Percentiles rank a stretch among this genome's conserved stretches.
These are phyloP conservation scores for Caenorhabditis sp. DNA, from an alignment of 2,888 invertebrate genomes.

Conservation along the genomic window DNA sequence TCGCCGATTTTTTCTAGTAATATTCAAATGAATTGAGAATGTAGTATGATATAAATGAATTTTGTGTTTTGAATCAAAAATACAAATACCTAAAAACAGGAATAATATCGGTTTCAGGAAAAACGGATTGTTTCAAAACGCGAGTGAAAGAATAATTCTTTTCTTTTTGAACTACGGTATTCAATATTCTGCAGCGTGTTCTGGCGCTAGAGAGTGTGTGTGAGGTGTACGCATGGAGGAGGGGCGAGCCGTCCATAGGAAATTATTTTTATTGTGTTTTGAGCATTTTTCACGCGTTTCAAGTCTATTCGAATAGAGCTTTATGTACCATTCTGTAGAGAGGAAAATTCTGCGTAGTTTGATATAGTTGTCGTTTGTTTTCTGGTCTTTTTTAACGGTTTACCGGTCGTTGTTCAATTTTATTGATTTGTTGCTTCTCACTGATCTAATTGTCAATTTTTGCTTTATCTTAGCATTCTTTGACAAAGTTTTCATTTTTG, in stretches of 20 bases:
- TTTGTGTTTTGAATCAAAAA: conserved; percentile 1
- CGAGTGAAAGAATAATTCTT: background rate
- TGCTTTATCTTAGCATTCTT: background rate
- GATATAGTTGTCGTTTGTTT: background rate
- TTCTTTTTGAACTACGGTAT: background rate
- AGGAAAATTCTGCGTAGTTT: background rate
- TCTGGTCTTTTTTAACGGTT: background rate
- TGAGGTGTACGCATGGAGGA: conserved; percentile 12
- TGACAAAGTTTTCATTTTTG: conserved; percentile 4
- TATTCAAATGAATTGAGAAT: background rate
- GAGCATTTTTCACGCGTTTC: conserved; percentile 4
- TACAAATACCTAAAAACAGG: no score
- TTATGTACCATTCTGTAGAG: background rate
- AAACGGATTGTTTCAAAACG: background rate
- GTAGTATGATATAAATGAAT: conserved; percentile 1
- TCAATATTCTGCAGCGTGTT: conserved; percentile 18
- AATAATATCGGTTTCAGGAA: background rate
- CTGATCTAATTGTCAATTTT: background rate
- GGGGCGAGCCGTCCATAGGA: conserved; percentile 37
- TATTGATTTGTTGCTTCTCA: background rate
- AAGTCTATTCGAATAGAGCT: no score
- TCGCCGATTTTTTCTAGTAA: background rate
- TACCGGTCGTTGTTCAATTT: background rate
- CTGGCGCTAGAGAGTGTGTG: conserved; percentile 28
- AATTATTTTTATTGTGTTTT: background rate